Evolutionary conservation across 2,888 invertebrate species (phyloP), one percentile per base, ranked within the genome.

Genomic region (Netelia melanura): DNA sequence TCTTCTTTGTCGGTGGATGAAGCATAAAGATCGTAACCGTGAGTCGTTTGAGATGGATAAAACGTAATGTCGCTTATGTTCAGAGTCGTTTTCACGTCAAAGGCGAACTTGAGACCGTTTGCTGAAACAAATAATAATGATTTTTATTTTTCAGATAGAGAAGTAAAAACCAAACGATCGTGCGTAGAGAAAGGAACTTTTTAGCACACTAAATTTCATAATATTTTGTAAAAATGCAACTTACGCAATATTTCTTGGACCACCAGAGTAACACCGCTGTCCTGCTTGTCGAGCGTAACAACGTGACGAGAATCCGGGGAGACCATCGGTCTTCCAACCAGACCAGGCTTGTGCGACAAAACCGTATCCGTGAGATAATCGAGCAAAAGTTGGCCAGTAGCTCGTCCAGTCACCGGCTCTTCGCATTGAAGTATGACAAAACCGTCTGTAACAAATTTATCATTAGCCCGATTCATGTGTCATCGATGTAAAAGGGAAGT

Each of bases 341-440:
- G 94, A 68, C 95, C 95, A 1, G 96, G 94, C 89, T 96, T 96
- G 85, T 95, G 95, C 38, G 95, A 95, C 21, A 96, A 94, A 25
- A 97, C 96, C 1, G 96, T 95, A 92, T 97, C 97, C 1, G 97
- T 97, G 85, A 97, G 94, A 91, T 96, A 96, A 93, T 97, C 97
- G 88, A 97, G 92, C 17, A 96, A 94, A 54, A 97, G 93, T 93
- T 97, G 96, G 0, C 96, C 96, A 0, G 95, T 96, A 1, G 96
- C 95, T 70, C 95, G 94, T 30, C 95, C 95, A 6, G 96, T 96
- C 48, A 96, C 95, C 58, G 96, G 96, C 91, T 96, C 96, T 85
- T 95, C 94, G 91, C 97, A 97, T 91, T 97, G 96, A 90, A 97
- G 94, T 80, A 97, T 95, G 6, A 97, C 96, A 89, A 96, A 95